Evolutionary conservation across 53 echinoderm and acorn worm species (phyloP).

Genomic region (Henricia sp.): DNA sequence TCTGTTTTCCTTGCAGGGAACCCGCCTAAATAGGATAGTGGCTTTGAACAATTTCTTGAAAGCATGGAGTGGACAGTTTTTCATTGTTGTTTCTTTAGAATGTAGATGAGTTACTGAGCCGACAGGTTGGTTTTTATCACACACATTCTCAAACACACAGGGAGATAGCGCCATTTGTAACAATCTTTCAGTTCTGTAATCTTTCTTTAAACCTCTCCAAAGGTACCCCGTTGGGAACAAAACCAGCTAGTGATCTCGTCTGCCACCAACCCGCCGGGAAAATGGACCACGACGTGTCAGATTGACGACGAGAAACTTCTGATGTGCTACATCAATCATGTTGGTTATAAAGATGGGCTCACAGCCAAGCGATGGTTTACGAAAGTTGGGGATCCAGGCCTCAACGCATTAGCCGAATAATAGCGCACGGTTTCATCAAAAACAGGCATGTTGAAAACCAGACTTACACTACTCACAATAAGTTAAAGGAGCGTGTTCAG

Average conservation of each 20-base stretch:
- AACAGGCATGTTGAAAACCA: no score
- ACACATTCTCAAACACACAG: no score
- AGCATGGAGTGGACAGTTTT: no score
- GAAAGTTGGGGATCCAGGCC: slow-evolving; percentile 13
- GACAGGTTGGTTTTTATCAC: no score
- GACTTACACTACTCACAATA: no score
- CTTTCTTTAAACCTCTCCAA: not conserved
- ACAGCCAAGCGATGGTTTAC: slow-evolving; percentile 28
- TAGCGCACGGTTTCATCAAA: no score
- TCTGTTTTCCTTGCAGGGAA: no score
- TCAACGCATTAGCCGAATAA: not conserved
- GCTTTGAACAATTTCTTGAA: no score
- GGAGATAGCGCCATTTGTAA: not conserved
- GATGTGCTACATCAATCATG: slow-evolving; percentile 21
- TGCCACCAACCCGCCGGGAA: slow-evolving; percentile 30
- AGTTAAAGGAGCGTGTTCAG: no score
- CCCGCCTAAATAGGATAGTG: no score
- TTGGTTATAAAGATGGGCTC: not conserved
- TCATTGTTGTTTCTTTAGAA: no score
- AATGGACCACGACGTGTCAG: slow-evolving; percentile 30
- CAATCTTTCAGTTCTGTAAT: not conserved
- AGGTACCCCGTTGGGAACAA: slow-evolving; percentile 28
- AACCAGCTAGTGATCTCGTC: slow-evolving; percentile 2
- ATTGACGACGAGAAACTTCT: slow-evolving; percentile 7
- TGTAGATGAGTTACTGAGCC: no score